phyloP scores from a whole-genome alignment of 2,113 vertebrate genomes.

The Bombycilla garrulus region DNA sequence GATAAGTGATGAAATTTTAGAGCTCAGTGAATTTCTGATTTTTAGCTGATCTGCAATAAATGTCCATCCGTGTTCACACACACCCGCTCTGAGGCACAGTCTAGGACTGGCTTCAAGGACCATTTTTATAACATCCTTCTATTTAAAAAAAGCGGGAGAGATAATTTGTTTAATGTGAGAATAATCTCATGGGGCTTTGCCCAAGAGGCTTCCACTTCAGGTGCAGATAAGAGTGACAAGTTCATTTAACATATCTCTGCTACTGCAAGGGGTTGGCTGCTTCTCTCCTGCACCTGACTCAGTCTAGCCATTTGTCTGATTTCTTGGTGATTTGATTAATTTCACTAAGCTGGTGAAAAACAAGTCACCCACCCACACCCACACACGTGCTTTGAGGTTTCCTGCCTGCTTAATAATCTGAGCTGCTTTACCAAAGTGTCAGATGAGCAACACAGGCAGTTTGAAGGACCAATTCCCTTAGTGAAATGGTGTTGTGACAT shows the following conservation, averaged over 20 bases:
- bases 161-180: not conserved
- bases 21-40: not conserved
- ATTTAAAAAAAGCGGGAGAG: not conserved
- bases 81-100: not conserved
- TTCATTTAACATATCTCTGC: not conserved
- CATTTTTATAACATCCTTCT: not conserved
- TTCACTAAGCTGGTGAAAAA: constrained; percentile 36
- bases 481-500: not conserved
- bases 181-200: not conserved
- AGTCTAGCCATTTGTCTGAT: not conserved
- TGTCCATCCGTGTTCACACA: not conserved
- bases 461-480: not conserved
- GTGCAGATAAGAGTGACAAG: not conserved
- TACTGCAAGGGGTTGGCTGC: not conserved
- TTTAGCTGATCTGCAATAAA: not conserved
- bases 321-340: constrained; percentile 16
- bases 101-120: not conserved
- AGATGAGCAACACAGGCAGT: not conserved
- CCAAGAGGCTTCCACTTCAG: not conserved
- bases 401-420: constrained; percentile 7
- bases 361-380: not conserved
- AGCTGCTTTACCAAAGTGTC: not conserved
- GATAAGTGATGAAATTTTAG: not conserved
- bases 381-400: not conserved
- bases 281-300: not conserved